Evolutionary conservation across 2,113 vertebrate genomes (phyloP).

Genomic region (Tyto alba): DNA sequence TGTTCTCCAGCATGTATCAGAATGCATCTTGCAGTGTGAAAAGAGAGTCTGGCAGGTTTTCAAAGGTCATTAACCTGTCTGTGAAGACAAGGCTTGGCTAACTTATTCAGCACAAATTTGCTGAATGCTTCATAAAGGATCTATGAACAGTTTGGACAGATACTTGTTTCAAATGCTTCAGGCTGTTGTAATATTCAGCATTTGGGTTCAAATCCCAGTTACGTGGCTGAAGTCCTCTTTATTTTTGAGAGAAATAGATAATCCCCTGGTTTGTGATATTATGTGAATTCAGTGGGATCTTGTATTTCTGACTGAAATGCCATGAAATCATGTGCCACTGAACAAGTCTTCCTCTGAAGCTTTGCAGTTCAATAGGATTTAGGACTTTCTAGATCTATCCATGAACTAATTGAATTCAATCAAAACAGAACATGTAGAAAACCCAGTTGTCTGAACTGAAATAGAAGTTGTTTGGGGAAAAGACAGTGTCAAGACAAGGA

Average conservation of each 20-base stretch:
- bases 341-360: background rate
- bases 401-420: background rate
- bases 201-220: background rate
- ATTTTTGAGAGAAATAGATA: background rate
- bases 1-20: background rate
- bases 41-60: background rate
- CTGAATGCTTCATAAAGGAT: background rate
- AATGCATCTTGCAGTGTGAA: background rate
- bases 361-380: background rate
- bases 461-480: background rate
- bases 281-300: background rate
- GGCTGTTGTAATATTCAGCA: background rate
- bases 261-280: background rate
- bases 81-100: background rate
- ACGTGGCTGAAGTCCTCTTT: background rate
- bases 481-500: background rate
- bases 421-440: background rate
- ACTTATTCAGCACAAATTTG: background rate
- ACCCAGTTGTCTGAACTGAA: background rate
- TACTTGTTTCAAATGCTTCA: background rate
- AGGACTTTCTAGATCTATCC: background rate
- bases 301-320: background rate
- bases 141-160: background rate
- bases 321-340: background rate
- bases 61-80: background rate